Conservation (phyloP, 2,797 vertebrate genomes). For the Characodon lateralis region DNA sequence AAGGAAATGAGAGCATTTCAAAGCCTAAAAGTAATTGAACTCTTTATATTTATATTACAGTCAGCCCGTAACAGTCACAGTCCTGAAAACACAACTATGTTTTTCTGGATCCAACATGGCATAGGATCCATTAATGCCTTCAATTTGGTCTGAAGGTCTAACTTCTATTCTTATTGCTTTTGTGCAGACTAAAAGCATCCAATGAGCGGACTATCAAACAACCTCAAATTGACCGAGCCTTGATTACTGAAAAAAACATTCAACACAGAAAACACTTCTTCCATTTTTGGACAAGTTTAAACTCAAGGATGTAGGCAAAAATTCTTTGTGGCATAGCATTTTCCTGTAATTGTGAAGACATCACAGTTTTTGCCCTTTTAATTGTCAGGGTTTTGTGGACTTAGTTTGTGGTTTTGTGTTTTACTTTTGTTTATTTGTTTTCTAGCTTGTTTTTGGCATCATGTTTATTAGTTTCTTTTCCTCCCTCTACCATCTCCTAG, state of each 20-base stretch:
- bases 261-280: not conserved
- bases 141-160: slow-evolving; percentile 2
- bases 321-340: not conserved
- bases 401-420: too few species aligned
- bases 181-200: slow-evolving; percentile 7
- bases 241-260: slow-evolving; percentile 5
- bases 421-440: too few species aligned
- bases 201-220: not conserved
- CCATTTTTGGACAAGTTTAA: not conserved
- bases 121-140: slow-evolving; percentile 5
- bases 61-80: not conserved
- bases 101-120: not conserved
- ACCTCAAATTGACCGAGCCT: not conserved
- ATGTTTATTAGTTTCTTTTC: too few species aligned
- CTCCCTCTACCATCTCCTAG: too few species aligned
- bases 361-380: not conserved
- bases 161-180: not conserved
- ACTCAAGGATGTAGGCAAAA: not conserved
- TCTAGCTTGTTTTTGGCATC: too few species aligned
- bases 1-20: not conserved
- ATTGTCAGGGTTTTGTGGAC: too few species aligned
- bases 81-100: not conserved
- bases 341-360: not conserved
- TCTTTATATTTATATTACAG: not conserved
- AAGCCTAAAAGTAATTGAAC: not conserved